A percentile compares a stretch with the other conserved stretches of the same genome.
These are phyloP conservation scores for Hormiphora californensis DNA, from an alignment of 37 sponge, comb jelly and placozoan genomes.

Conservation along the genomic window DNA sequence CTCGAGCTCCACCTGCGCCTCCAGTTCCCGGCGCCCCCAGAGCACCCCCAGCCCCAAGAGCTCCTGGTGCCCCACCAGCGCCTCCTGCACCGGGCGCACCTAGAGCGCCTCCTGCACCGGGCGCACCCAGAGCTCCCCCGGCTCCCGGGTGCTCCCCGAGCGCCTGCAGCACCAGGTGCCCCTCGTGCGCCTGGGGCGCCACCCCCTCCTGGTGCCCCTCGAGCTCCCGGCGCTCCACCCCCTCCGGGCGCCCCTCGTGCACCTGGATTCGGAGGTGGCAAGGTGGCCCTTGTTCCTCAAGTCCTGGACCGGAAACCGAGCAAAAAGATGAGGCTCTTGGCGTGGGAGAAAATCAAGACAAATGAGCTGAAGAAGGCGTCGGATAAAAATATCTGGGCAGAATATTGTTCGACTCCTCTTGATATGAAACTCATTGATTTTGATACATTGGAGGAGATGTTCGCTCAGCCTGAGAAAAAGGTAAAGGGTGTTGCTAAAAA, in stretches of 20 bases:
- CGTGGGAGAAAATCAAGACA: slow-evolving; percentile 11
- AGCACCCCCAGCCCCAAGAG: not conserved
- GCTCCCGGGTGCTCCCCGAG: slow-evolving; percentile 10
- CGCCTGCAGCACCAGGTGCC: not conserved
- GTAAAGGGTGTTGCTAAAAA: not conserved
- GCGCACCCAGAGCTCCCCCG: slow-evolving; percentile 12
- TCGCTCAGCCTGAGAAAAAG: not conserved
- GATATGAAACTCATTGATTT: not conserved
- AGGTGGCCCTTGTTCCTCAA: no score
- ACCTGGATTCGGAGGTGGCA: not conserved
- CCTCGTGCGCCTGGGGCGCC: not conserved
- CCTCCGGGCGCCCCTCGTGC: not conserved
- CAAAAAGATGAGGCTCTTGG: not conserved
- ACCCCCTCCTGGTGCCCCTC: slow-evolving; percentile 34
- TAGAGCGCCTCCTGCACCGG: not conserved
- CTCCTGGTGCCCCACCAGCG: not conserved
- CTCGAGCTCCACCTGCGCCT: not conserved
- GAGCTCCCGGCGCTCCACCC: not conserved
- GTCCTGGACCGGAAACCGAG: not conserved
- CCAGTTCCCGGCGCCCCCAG: not conserved
- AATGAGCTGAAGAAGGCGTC: not conserved
- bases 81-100: not conserved
- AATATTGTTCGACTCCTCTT: not conserved
- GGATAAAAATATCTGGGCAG: not conserved
- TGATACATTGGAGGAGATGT: slow-evolving; percentile 11